Percentiles rank a stretch among this genome's conserved stretches.
Evolutionary conservation across 2,888 invertebrate species (phyloP).

Genomic region (Dorcus hopei): DNA sequence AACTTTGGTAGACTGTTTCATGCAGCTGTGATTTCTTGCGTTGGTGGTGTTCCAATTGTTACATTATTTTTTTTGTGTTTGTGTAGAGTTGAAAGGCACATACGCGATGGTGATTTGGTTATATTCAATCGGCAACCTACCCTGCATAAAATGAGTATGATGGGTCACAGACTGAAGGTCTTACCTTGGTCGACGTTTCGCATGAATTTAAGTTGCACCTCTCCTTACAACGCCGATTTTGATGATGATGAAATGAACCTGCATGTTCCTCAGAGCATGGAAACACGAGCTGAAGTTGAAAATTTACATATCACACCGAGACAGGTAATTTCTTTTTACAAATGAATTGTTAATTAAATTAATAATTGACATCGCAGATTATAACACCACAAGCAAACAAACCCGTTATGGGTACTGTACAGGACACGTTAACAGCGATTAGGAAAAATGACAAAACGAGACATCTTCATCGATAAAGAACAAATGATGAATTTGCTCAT

Average conservation of each 20-base stretch:
- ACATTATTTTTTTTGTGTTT: neutral
- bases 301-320: conserved; percentile 96
- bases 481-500: conserved; percentile 99
- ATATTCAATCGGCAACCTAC: conserved; percentile 99
- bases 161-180: conserved; percentile 97
- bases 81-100: conserved; percentile 85
- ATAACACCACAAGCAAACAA: conserved; percentile 99
- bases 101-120: conserved; percentile 95
- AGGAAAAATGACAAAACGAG: conserved; percentile 99
- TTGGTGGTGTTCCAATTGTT: too few relatives aligned
- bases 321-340: conserved; percentile 53
- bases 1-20: too few relatives aligned
- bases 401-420: conserved; percentile 99
- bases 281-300: conserved; percentile 96
- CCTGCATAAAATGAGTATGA: conserved; percentile 99
- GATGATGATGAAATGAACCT: conserved; percentile 99
- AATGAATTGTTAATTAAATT: too few relatives aligned
- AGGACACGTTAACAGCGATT: conserved; percentile 96
- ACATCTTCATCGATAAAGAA: conserved; percentile 95
- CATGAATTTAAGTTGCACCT: conserved; percentile 95
- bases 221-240: conserved; percentile 99
- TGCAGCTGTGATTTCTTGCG: too few relatives aligned
- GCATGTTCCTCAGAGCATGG: conserved; percentile 98
- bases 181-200: conserved; percentile 99
- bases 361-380: conserved; percentile 52